These are phyloP conservation scores for Panopea generosa DNA, from an alignment of 2,888 invertebrate species.

Conservation along the genomic window DNA sequence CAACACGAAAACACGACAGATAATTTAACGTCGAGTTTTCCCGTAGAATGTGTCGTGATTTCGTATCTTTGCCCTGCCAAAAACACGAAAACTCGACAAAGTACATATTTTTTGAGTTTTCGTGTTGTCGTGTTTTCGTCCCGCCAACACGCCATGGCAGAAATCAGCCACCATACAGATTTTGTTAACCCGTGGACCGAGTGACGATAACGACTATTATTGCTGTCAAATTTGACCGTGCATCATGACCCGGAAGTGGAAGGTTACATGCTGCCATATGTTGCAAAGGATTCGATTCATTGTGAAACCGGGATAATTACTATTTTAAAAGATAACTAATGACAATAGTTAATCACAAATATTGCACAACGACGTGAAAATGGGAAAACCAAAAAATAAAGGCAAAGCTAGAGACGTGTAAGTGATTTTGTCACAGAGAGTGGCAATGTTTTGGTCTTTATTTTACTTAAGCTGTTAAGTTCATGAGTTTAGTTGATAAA, in stretches of 20 bases:
- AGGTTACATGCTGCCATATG: constrained; percentile 47
- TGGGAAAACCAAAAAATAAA: constrained; percentile 82
- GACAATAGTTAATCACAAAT: background rate
- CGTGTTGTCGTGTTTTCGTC: too few relatives aligned
- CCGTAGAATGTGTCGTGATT: too few relatives aligned
- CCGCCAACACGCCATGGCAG: too few relatives aligned
- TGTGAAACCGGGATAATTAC: background rate
- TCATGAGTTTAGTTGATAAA: background rate
- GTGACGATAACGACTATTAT: background rate
- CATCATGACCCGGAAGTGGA: constrained; percentile 58
- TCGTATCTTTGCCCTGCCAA: too few relatives aligned
- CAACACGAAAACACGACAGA: too few relatives aligned
- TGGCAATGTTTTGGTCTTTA: too few relatives aligned
- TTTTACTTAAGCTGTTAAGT: background rate
- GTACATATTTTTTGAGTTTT: too few relatives aligned
- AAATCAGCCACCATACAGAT: too few relatives aligned
- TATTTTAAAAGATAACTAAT: too few relatives aligned
- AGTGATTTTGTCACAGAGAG: constrained; percentile 20
- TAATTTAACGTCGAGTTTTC: too few relatives aligned
- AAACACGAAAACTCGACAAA: too few relatives aligned
- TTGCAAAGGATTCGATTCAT: constrained; percentile 19
- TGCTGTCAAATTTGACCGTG: background rate
- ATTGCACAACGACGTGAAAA: constrained; percentile 29
- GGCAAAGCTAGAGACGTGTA: constrained; percentile 74
- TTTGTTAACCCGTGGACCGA: too few relatives aligned